Evolutionary conservation across 1,140 invertebrate species (phyloP).

Genomic region (Drosophila tristis): DNA sequence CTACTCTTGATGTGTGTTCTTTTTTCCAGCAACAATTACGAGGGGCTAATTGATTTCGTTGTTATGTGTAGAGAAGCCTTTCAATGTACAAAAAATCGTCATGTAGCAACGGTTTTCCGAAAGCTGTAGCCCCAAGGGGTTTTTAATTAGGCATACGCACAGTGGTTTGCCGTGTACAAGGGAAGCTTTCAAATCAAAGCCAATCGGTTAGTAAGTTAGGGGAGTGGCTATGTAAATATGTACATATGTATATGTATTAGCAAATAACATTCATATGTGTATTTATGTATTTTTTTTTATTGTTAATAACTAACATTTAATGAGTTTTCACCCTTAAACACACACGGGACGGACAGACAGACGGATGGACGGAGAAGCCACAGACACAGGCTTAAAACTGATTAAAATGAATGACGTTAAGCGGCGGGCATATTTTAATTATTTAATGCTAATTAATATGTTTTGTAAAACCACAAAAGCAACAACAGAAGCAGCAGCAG

Average conservation of each 20-base stretch:
- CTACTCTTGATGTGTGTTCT: background rate
- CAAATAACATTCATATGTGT: slow-evolving; percentile 2
- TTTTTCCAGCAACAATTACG: background rate
- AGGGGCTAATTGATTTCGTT: slow-evolving; percentile 19
- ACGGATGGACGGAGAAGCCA: slow-evolving; percentile 40
- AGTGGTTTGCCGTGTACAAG: slow-evolving; percentile 7
- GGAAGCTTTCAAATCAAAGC: slow-evolving; percentile 32
- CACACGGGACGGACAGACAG: background rate
- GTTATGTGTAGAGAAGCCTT: slow-evolving; percentile 1
- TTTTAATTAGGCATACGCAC: slow-evolving; percentile 46
- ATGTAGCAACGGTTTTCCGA: background rate
- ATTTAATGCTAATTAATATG: slow-evolving; percentile 83
- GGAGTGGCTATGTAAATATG: slow-evolving; percentile 12
- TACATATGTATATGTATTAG: slow-evolving; percentile 25
- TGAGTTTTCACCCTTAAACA: slow-evolving; percentile 18
- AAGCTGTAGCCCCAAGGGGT: background rate
- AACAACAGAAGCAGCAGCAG: slow-evolving; percentile 22
- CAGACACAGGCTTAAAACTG: slow-evolving; percentile 77
- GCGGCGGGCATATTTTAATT: slow-evolving; percentile 80
- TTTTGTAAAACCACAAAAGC: slow-evolving; percentile 77
- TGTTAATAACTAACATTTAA: slow-evolving; percentile 72
- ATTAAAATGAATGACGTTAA: slow-evolving; percentile 82
- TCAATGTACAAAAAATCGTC: slow-evolving; percentile 3
- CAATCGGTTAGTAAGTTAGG: slow-evolving; percentile 6
- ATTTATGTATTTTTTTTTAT: slow-evolving; percentile 25